phyloP scores from a whole-genome alignment of 2,888 invertebrate species.

The Chrysolina haemoptera region DNA sequence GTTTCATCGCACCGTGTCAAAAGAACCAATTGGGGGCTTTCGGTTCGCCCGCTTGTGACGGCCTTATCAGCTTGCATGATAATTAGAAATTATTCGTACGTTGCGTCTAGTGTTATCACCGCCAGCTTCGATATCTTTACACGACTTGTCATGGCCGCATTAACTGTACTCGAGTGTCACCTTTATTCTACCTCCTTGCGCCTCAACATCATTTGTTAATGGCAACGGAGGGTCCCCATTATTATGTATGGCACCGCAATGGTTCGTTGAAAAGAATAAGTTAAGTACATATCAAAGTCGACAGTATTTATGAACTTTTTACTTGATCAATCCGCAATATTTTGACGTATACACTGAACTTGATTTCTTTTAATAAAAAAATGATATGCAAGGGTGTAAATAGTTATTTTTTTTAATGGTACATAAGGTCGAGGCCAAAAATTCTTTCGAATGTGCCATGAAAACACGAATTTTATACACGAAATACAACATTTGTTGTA shows the following conservation, averaged over 20 bases:
- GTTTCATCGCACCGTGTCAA: constrained; percentile 13
- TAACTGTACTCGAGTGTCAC: constrained; percentile 11
- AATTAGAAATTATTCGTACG: constrained; percentile 49
- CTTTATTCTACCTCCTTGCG: constrained; percentile 8
- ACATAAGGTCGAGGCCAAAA: too few species aligned
- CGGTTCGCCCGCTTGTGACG: constrained; percentile 35
- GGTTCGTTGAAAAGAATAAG: neutral
- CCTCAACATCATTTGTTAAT: constrained; percentile 15
- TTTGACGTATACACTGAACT: neutral
- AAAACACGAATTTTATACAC: too few species aligned
- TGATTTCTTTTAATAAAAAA: neutral
- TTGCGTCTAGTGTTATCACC: constrained; percentile 31
- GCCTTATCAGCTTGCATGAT: constrained; percentile 46
- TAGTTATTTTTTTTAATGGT: too few species aligned
- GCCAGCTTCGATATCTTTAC: constrained; percentile 19
- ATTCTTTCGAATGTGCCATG: too few species aligned
- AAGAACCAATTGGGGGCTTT: constrained; percentile 22
- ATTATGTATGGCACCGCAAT: constrained; percentile 10
- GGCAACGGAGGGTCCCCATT: constrained; percentile 7
- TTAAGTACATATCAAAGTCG: constrained; percentile 6
- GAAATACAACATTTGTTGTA: too few species aligned
- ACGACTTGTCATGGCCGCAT: constrained; percentile 24
- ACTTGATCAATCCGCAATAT: constrained; percentile 8
- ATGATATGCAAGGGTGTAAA: too few species aligned
- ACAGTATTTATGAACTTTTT: neutral